Evolutionary conservation across 2,113 vertebrate genomes (phyloP).

Genomic region (Psophia crepitans): DNA sequence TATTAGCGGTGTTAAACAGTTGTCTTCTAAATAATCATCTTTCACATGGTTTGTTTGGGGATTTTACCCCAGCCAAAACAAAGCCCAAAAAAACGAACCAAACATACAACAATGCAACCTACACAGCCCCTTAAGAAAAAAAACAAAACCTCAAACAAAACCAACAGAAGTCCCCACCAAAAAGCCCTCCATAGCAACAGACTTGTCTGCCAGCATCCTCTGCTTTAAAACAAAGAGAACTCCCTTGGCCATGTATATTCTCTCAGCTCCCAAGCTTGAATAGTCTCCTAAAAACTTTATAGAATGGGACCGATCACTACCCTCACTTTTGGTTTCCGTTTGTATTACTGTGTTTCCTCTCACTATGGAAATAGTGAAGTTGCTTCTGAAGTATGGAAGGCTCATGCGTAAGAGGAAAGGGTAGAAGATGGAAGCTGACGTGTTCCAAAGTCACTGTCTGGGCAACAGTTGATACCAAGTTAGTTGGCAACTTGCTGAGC

Average conservation of each 20-base stretch:
- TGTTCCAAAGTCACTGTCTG: neutral
- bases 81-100: no score
- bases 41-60: neutral
- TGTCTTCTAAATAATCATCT: neutral
- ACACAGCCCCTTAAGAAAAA: no score
- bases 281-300: neutral
- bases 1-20: neutral
- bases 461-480: neutral
- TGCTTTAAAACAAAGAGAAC: neutral
- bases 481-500: neutral
- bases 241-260: neutral
- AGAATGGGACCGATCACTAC: neutral
- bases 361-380: neutral
- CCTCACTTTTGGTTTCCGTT: neutral
- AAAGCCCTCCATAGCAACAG: neutral
- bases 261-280: neutral
- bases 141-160: no score
- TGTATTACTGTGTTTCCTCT: neutral
- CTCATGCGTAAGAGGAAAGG: neutral
- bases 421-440: neutral
- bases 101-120: no score
- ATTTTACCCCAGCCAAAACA: no score
- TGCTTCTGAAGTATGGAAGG: neutral
- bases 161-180: fast-evolving
- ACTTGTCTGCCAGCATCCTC: fast-evolving